Evolutionary conservation across 2,797 vertebrate genomes (phyloP), one percentile per base, ranked within the genome.

Genomic region (Gymnoscopelus microlampas): DNA sequence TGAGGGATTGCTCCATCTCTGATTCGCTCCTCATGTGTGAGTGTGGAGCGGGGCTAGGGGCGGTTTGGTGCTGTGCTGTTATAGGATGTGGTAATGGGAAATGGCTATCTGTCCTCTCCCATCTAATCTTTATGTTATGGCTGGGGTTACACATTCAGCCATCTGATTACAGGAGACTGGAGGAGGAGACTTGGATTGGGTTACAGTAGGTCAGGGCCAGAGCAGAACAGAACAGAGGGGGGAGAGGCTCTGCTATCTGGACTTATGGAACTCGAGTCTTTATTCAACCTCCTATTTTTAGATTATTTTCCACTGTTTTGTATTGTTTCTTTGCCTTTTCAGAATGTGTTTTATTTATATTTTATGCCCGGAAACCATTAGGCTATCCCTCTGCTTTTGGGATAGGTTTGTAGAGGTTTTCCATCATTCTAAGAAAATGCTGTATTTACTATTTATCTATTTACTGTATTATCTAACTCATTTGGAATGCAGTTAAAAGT

Each of bases 101-200:
- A 86, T 59, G 54, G 35, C 63, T 77, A 87, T 85, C 74, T 74
- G 69, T 71, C 51, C 60, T 82, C 64, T 66, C 60, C 74, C 70
- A 24, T 83, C 63, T 83, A 53, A 77, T 86, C 82, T 84, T 66
- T 70, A 74, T 88, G 73, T 90, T 89, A 74, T 85, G 84, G 71
- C 85, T 89, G 73, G 64, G 70, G 79, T 88, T 88, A 78, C 70
- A 71, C 66, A 79, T 70, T 15, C 69, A 74, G 81, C 73, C 75
- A 85, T 87, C 82, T 87, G 85, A 89, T 87, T 87, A 87, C 66
- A 68, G 63, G 63, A 77, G 74, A 77, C 70, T 71, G 74, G 66
- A 74, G 71, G 63, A 78, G 61, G 79, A 68, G 71, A 58, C 53
- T 73, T 71, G 66, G 83, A 77, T 79, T 73, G 59, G 68, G 83